Conservation (phyloP, 2,888 invertebrate genomes). For the Mimachlamys varia region DNA sequence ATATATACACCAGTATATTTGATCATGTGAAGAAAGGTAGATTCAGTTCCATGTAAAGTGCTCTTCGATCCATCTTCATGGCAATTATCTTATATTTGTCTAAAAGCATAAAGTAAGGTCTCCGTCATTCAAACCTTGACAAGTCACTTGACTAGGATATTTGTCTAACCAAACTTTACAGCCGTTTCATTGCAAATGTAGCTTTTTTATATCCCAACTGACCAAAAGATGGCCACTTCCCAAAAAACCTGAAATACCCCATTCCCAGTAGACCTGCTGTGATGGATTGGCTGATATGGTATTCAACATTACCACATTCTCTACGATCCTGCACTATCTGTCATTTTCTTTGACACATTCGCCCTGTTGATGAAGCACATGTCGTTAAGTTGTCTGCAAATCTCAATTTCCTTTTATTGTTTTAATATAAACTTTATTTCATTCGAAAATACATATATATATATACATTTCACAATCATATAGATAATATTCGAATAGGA, state of each 20-base stretch:
- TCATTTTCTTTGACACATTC: background rate
- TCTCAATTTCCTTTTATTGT: background rate
- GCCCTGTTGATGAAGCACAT: background rate
- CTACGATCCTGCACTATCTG: background rate
- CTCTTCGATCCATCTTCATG: background rate
- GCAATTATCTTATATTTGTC: constrained; percentile 8
- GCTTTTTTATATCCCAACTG: background rate
- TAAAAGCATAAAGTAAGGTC: background rate
- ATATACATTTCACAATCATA: too few species aligned
- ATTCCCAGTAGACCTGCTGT: background rate
- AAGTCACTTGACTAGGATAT: background rate
- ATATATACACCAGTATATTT: background rate
- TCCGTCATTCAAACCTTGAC: background rate
- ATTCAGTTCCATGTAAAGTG: background rate
- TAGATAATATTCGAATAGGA: too few species aligned
- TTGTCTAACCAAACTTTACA: constrained; percentile 3
- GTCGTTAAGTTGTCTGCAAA: background rate
- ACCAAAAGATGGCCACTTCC: constrained; percentile 24
- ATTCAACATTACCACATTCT: background rate
- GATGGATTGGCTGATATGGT: background rate
- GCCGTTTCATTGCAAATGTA: background rate
- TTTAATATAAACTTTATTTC: too few species aligned
- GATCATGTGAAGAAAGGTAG: background rate
- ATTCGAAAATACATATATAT: too few species aligned
- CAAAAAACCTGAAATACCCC: background rate